Evolutionary conservation across 1,140 invertebrate genomes (phyloP), one percentile per base, ranked within the genome.

Genomic region (Paramacrobiotus metropolitanus): DNA sequence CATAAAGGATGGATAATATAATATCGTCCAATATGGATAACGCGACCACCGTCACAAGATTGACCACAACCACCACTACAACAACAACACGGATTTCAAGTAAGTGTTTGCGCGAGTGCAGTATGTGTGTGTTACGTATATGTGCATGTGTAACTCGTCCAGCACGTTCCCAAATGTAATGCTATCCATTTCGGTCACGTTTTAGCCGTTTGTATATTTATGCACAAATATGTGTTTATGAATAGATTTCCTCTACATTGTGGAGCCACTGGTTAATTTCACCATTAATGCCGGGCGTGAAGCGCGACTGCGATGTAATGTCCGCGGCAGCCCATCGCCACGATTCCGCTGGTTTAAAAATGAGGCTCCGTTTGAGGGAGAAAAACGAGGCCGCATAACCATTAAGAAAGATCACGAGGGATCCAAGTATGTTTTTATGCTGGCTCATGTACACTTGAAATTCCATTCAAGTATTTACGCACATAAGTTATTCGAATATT

Each of bases 271-370:
- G 65, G 70, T 68, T 21, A 85, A 85, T 67, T 65, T 80, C 20
- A 82, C 81, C 1, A 77, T 77, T 64, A 78, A 80, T 63, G 71
- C 75, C 15, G 82, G 82, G 1, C 77, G 79, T 29, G 73, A 70
- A 1, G 77, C 81, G 1, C 76, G 77, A 62, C 73, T 85, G 64
- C 68, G 75, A 40, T 85, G 83, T 68, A 82, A 84, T 67, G 82
- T 82, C 4, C 75, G 74, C 34, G 78, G 81, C n/a, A 73, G 76
- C 28, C 79, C 81, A 40, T 72, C 78, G 0, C 73, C 77, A 2
- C 70, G 70, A 15, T 78, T 85, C 64, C 71, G 69, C 21, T 86
- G 84, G 84, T 79, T 74, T 65, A 81, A 81, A 68, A 82, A 84
- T 67, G 77, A 79, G 66, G 78, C 77, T 1, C 79, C 77, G 0